Evolutionary conservation across 2,797 vertebrate genomes (phyloP).

Genomic region (Anabas testudineus): DNA sequence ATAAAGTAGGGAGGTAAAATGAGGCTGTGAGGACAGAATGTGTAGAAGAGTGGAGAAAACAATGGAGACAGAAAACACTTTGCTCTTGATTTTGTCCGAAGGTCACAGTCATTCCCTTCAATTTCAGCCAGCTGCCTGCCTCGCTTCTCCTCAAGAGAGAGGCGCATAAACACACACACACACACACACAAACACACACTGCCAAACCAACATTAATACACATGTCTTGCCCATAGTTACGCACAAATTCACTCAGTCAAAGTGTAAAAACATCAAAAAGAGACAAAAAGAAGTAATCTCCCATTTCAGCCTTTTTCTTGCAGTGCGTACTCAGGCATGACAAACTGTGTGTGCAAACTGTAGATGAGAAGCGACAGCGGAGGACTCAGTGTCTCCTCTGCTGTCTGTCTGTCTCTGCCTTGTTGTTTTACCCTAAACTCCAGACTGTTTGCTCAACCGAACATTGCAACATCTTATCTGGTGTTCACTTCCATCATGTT

Average conservation of each 20-base stretch:
- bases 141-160: constrained; percentile 31
- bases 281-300: constrained; percentile 42
- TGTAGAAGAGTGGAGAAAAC: constrained; percentile 44
- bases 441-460: constrained; percentile 6
- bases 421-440: constrained; percentile 6
- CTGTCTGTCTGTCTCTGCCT: not conserved
- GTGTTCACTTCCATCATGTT: not conserved
- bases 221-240: constrained; percentile 20
- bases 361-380: constrained; percentile 32
- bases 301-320: constrained; percentile 15
- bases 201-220: constrained; percentile 27
- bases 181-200: constrained; percentile 2
- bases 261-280: constrained; percentile 40
- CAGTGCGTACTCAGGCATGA: constrained; percentile 22
- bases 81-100: constrained; percentile 69
- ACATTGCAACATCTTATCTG: not conserved
- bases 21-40: constrained; percentile 37
- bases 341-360: constrained; percentile 41
- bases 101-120: constrained; percentile 73
- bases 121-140: constrained; percentile 54
- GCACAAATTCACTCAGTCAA: constrained; percentile 31
- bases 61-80: constrained; percentile 65
- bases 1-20: constrained; percentile 28
- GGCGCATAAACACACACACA: constrained; percentile 4
- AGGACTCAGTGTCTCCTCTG: constrained; percentile 6